Evolutionary conservation across 1,140 invertebrate genomes (phyloP).

Genomic region (Drosophila truncata): DNA sequence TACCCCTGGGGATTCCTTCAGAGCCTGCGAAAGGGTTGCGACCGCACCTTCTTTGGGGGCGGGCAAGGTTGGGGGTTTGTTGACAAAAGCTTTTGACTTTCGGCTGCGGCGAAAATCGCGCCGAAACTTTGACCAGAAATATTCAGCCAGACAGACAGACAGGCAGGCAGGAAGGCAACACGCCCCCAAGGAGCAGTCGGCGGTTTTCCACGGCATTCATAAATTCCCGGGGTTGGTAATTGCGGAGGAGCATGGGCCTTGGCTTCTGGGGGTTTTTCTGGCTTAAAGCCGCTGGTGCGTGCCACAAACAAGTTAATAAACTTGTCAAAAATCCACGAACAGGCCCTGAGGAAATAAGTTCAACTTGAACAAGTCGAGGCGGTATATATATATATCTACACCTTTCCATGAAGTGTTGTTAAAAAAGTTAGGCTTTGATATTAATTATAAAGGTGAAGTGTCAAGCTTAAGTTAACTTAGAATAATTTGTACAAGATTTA

Average conservation of each 20-base stretch:
- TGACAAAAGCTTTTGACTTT: conserved; percentile 77
- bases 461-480: background rate
- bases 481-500: background rate
- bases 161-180: conserved; percentile 40
- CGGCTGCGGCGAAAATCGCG: conserved; percentile 57
- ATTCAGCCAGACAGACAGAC: conserved; percentile 56
- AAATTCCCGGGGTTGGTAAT: conserved; percentile 50
- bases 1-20: conserved; percentile 46
- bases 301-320: conserved; percentile 68
- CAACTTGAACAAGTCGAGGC: conserved; percentile 4
- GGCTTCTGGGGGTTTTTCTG: conserved; percentile 10
- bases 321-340: conserved; percentile 64
- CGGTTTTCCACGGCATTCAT: conserved; percentile 51
- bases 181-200: conserved; percentile 44
- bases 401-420: background rate
- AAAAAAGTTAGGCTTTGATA: background rate
- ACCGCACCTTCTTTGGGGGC: conserved; percentile 51
- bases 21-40: conserved; percentile 70
- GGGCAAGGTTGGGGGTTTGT: conserved; percentile 16
- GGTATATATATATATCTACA: background rate
- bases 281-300: conserved; percentile 42
- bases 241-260: conserved; percentile 6
- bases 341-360: conserved; percentile 5
- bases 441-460: background rate
- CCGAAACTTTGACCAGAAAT: conserved; percentile 74